Conservation (phyloP, 2,797 vertebrate genomes). For the Adelosebastes latens region DNA sequence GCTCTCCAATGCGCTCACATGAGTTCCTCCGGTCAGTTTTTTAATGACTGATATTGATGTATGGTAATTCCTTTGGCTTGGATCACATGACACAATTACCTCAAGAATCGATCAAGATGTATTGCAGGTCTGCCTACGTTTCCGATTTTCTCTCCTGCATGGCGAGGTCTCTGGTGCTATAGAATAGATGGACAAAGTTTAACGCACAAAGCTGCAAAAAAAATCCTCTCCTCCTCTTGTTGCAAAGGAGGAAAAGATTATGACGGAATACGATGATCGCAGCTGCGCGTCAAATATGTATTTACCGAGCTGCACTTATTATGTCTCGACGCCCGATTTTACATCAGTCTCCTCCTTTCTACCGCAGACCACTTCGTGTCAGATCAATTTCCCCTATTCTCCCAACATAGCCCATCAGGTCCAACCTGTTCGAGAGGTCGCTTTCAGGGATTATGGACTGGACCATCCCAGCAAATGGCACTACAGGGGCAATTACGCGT, state of each 20-base stretch:
- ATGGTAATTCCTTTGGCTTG: slow-evolving; percentile 96
- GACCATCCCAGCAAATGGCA: slow-evolving; percentile 97
- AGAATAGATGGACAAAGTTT: slow-evolving; percentile 99
- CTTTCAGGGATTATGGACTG: slow-evolving; percentile 98
- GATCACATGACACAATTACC: slow-evolving; percentile 99
- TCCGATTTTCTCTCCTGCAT: slow-evolving; percentile 93
- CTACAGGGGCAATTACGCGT: slow-evolving; percentile 93
- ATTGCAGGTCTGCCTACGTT: slow-evolving; percentile 99
- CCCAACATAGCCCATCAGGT: slow-evolving; percentile 91
- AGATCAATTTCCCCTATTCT: slow-evolving; percentile 97
- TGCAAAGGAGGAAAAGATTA: slow-evolving; percentile 86
- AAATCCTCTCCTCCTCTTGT: slow-evolving; percentile 66
- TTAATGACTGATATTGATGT: slow-evolving; percentile 98
- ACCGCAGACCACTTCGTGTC: slow-evolving; percentile 95
- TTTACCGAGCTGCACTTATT: slow-evolving; percentile 97
- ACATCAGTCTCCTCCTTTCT: slow-evolving; percentile 95
- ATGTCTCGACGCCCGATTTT: slow-evolving; percentile 96
- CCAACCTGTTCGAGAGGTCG: slow-evolving; percentile 96
- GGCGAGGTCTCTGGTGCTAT: slow-evolving; percentile 91
- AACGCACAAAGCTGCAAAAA: slow-evolving; percentile 83
- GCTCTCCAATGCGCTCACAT: slow-evolving; percentile 78
- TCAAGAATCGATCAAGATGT: slow-evolving; percentile 99
- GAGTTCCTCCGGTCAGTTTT: slow-evolving; percentile 85
- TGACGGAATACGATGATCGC: slow-evolving; percentile 99
- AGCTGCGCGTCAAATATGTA: slow-evolving; percentile 96